Percentiles rank a stretch among this genome's conserved stretches.
These are phyloP conservation scores for Noctua janthe DNA, from an alignment of 2,888 invertebrate species.

Conservation along the genomic window DNA sequence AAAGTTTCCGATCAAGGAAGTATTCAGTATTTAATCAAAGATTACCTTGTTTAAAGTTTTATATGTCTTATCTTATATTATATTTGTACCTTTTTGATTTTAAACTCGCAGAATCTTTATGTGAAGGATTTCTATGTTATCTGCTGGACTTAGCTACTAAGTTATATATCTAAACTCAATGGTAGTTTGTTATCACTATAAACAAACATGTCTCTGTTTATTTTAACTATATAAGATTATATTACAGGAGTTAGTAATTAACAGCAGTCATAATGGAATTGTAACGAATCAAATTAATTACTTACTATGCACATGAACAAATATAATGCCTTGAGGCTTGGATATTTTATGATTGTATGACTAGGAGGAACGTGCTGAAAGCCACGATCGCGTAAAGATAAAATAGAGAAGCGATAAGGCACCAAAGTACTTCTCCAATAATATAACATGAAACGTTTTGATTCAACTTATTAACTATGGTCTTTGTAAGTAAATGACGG, in stretches of 20 bases:
- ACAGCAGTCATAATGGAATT: conserved; percentile 54
- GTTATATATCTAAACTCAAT: conserved; percentile 66
- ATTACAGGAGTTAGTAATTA: conserved; percentile 60
- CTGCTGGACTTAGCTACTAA: conserved; percentile 72
- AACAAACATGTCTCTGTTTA: conserved; percentile 64
- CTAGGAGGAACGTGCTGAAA: conserved; percentile 49
- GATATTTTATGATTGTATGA: conserved; percentile 56
- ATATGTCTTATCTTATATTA: conserved; percentile 60
- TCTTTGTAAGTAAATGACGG: conserved; percentile 9
- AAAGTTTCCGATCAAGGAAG: conserved; percentile 60
- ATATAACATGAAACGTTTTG: conserved; percentile 6
- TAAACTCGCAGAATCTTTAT: conserved; percentile 63
- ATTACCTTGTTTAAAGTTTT: conserved; percentile 46
- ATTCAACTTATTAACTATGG: conserved; percentile 11
- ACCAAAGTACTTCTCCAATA: conserved; percentile 1
- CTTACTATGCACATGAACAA: conserved; percentile 49
- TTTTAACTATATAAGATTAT: conserved; percentile 68
- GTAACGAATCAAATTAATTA: conserved; percentile 53
- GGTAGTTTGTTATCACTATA: conserved; percentile 72
- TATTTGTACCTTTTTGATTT: conserved; percentile 57
- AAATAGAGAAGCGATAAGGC: conserved; percentile 46
- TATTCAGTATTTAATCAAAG: conserved; percentile 58
- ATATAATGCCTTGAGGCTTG: conserved; percentile 40
- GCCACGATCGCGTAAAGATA: conserved; percentile 59
- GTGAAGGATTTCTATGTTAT: conserved; percentile 74